Evolutionary conservation across 1,140 invertebrate genomes (phyloP), one percentile per base, ranked within the genome.

Genomic region (Belonocnema kinseyi): DNA sequence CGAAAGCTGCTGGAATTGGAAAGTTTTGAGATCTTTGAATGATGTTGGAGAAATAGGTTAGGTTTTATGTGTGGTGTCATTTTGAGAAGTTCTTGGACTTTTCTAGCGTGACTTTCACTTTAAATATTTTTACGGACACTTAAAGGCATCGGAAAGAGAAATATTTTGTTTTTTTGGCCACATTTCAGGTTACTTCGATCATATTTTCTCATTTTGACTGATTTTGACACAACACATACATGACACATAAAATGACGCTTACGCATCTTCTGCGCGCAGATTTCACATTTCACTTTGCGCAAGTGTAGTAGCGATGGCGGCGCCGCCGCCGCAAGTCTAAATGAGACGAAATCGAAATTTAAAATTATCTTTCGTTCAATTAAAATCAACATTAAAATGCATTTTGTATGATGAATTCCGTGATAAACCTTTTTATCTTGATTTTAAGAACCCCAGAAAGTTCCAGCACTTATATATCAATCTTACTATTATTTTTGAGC

Each of bases 1-100:
- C 3, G 7, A 66, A 66, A 13, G 1, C 13, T 33, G 5, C 13
- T 33, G 7, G 16, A 8, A n/a, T 66, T 40, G 61, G 13, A 40
- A 16, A 66, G 16, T 66, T 66, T 40, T 3, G n/a, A 40, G 33
- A 6, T 5, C 40, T 33, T 40, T 26, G 13, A 61, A 13, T 14
- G 21, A 33, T 14, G 58, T 54, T 46, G 40, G 40, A 46, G 40
- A 46, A 46, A 54, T 54, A 66, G 61, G 61, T 66, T 66, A 66
- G 26, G 61, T 66, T 66, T 66, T 16, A 66, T 33, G 33, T 46
- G 10, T 13, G n/a, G 21, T 46, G 61, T 5, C 61, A 66, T 66
- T 66, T 5, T 66, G 1, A 66, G 6, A 26, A 40, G 13, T 66
- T 66, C 16, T 6, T 46, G 40, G 40, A 46, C 40, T 46, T 16